Evolutionary conservation across 2,888 invertebrate genomes (phyloP).

Genomic region (Empis livida): DNA sequence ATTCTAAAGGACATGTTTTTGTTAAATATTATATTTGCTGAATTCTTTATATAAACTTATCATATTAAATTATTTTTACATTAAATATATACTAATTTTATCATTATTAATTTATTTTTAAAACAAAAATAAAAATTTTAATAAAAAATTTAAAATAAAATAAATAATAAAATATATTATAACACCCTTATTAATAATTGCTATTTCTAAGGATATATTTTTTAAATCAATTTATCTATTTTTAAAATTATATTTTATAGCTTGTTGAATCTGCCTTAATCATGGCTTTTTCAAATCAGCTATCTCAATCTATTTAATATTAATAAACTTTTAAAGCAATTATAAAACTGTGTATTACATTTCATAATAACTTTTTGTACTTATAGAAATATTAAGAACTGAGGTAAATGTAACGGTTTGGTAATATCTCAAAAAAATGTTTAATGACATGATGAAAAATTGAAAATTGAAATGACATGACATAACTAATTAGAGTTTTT

Average conservation of each 20-base stretch:
- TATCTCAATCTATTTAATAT: no score
- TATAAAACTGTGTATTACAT: no score
- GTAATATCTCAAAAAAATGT: no score
- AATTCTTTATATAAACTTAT: conserved; percentile 44
- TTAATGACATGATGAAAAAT: no score
- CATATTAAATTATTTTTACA: conserved; percentile 19
- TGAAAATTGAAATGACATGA: no score
- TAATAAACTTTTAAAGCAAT: no score
- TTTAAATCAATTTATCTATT: conserved; percentile 32
- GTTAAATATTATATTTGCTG: conserved; percentile 54
- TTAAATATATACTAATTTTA: conserved; percentile 43
- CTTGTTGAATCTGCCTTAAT: no score
- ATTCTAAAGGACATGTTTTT: conserved; percentile 59
- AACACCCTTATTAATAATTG: conserved; percentile 39
- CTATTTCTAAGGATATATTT: conserved; percentile 46
- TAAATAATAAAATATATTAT: conserved; percentile 40
- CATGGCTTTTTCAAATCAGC: no score
- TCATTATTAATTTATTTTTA: conserved; percentile 40
- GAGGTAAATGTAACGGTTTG: no score
- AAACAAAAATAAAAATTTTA: conserved; percentile 35
- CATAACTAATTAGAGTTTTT: no score
- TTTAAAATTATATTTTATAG: conserved; percentile 45
- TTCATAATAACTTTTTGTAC: no score
- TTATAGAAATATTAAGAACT: no score
- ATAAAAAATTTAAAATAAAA: conserved; percentile 34